Evolutionary conservation across 1,140 invertebrate genomes (phyloP), one percentile per base, ranked within the genome.

Genomic region (Heliothis virescens): DNA sequence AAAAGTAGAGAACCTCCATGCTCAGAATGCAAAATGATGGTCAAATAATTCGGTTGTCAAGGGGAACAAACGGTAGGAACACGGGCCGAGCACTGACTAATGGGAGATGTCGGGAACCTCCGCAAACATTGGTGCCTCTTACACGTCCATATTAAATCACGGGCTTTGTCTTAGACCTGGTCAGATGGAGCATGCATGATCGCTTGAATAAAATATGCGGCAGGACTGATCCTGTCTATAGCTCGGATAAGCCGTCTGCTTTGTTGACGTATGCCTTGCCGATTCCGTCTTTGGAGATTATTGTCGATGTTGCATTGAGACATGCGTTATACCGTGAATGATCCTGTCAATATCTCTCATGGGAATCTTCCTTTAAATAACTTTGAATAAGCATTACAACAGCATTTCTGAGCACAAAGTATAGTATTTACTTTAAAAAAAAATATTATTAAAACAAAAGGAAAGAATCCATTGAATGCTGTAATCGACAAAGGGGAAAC

Each of bases 111-210:
- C 65, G 78, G 83, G 76, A 67, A 74, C 76, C 75, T 83, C 59
- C 76, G 82, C 80, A 85, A 85, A 86, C 83, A 81, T 63, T 67
- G 63, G 57, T 83, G 79, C 69, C 72, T 78, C 73, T 77, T 81
- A 84, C 85, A 84, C 75, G 82, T 82, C 81, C 78, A 86, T 86
- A 87, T 86, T 88, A 89, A 88, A 90, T 89, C 83, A 87, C 83
- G 69, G 80, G 82, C 83, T 83, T 87, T 82, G 69, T 79, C 79
- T 78, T 69, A 78, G 75, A 78, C 34, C 74, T 76, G 59, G 34
- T 59, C 71, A 79, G 69, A 76, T 79, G 74, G 47, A 75, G 63
- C 41, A 50, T 65, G 74, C 74, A 60, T 76, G 74, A 65, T 76
- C 26, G 26, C 52, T 48, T 69, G 63, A 78, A 78, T 78, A 78